These are phyloP conservation scores for Montipora capricornis DNA, from an alignment of 64 coral and sea anemone species.

Conservation along the genomic window DNA sequence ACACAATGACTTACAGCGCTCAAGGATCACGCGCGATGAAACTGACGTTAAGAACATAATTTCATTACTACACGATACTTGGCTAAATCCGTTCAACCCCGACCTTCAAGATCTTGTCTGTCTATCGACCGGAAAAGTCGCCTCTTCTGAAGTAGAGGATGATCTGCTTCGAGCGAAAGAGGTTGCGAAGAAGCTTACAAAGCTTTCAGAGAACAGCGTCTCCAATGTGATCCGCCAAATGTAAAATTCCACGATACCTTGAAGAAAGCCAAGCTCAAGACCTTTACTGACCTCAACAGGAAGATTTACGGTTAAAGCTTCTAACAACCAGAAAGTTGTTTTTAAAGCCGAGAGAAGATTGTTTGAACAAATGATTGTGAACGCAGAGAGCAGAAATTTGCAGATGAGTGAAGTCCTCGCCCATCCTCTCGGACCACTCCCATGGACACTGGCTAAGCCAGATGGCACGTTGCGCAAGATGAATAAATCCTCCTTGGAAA, in stretches of 20 bases:
- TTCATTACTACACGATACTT: background rate
- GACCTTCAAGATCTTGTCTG: slow-evolving; percentile 39
- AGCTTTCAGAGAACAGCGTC: slow-evolving; percentile 13
- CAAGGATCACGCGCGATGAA: slow-evolving; percentile 72
- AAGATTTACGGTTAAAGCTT: slow-evolving; percentile 33
- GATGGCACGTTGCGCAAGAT: slow-evolving; percentile 54
- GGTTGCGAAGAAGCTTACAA: background rate
- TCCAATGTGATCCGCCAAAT: slow-evolving; percentile 2
- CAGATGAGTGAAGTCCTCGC: slow-evolving; percentile 48
- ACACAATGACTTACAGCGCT: slow-evolving; percentile 58
- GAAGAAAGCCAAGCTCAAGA: slow-evolving; percentile 39
- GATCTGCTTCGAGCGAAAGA: background rate
- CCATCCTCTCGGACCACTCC: slow-evolving; percentile 47
- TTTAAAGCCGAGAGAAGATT: slow-evolving; percentile 40
- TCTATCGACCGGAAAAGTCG: slow-evolving; percentile 26
- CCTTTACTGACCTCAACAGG: slow-evolving; percentile 55
- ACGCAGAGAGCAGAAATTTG: slow-evolving; percentile 33
- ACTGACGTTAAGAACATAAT: slow-evolving; percentile 48
- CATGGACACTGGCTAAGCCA: slow-evolving; percentile 42
- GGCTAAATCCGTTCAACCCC: background rate
- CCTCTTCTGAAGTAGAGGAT: background rate
- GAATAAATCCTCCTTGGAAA: background rate
- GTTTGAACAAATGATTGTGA: slow-evolving; percentile 49
- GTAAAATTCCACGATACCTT: slow-evolving; percentile 48
- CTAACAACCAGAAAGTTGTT: slow-evolving; percentile 19